Conservation (phyloP, 2,113 vertebrate genomes). For the Sturnira hondurensis region DNA sequence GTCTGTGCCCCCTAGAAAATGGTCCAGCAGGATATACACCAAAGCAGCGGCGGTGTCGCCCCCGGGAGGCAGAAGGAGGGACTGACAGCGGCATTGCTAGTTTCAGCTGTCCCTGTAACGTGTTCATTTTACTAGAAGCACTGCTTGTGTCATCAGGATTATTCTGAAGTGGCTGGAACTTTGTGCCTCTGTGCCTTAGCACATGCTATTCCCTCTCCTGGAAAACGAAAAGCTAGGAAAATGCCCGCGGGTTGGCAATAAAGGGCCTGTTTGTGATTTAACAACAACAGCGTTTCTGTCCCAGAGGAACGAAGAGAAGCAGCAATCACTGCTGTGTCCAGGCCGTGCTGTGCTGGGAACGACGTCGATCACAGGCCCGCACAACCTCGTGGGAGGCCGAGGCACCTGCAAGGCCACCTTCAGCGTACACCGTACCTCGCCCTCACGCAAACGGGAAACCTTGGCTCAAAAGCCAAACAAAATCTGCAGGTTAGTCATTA, state of each 20-base stretch:
- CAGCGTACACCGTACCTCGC: background rate
- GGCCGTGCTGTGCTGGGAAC: background rate
- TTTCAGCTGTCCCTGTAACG: background rate
- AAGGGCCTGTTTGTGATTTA: background rate
- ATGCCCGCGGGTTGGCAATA: background rate
- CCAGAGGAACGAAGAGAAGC: background rate
- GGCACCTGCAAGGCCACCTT: background rate
- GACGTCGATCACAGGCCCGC: background rate
- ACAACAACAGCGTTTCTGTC: background rate
- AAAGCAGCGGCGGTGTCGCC: background rate
- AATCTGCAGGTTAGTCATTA: background rate
- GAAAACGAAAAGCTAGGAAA: background rate
- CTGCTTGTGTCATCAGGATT: background rate
- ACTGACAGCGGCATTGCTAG: background rate
- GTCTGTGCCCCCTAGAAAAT: background rate
- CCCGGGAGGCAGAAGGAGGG: background rate
- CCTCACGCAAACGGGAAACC: background rate
- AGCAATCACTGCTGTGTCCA: background rate
- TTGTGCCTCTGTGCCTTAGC: background rate
- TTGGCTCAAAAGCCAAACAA: conserved; percentile 11
- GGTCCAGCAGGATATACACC: background rate
- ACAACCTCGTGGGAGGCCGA: background rate
- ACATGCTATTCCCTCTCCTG: background rate
- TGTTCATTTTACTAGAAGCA: background rate
- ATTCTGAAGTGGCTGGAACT: background rate